phyloP scores from a whole-genome alignment of 2,888 invertebrate species.

The Ctena decussata region DNA sequence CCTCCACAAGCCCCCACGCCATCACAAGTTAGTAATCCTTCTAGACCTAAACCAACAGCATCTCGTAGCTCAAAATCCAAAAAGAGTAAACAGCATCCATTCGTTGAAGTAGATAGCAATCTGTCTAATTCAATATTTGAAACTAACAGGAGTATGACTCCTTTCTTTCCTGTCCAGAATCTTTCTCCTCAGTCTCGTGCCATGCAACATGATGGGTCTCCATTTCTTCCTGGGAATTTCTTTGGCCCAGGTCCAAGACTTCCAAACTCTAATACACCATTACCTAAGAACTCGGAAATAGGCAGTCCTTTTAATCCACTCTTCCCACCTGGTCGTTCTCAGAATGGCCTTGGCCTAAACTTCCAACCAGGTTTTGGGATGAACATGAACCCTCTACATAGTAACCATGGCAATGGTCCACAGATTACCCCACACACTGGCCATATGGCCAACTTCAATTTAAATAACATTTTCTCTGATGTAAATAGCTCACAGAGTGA shows the following conservation, averaged over 20 bases:
- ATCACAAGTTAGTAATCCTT: conserved; percentile 62
- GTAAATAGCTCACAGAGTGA: conserved; percentile 78
- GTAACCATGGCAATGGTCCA: conserved; percentile 75
- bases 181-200: conserved; percentile 81
- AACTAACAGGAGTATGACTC: conserved; percentile 77
- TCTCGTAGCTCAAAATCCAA: conserved; percentile 55
- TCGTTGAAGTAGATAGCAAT: conserved; percentile 79
- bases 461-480: conserved; percentile 85
- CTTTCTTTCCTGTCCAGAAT: conserved; percentile 82
- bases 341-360: conserved; percentile 84
- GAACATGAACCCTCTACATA: conserved; percentile 80
- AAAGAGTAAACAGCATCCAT: conserved; percentile 66
- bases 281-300: conserved; percentile 80
- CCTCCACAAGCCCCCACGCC: conserved; percentile 58
- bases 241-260: conserved; percentile 79
- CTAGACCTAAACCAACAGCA: conserved; percentile 57
- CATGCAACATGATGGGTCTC: conserved; percentile 81
- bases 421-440: conserved; percentile 81
- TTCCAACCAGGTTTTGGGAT: conserved; percentile 84
- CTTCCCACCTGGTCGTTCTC: conserved; percentile 80
- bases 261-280: conserved; percentile 73
- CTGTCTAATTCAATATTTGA: conserved; percentile 72
- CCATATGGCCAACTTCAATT: conserved; percentile 85
- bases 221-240: conserved; percentile 82
- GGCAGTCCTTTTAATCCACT: conserved; percentile 78